A percentile compares a stretch with the other conserved stretches of the same genome.
Conservation (phyloP, 2,797 vertebrate genomes). For the Hydrophis major region DNA sequence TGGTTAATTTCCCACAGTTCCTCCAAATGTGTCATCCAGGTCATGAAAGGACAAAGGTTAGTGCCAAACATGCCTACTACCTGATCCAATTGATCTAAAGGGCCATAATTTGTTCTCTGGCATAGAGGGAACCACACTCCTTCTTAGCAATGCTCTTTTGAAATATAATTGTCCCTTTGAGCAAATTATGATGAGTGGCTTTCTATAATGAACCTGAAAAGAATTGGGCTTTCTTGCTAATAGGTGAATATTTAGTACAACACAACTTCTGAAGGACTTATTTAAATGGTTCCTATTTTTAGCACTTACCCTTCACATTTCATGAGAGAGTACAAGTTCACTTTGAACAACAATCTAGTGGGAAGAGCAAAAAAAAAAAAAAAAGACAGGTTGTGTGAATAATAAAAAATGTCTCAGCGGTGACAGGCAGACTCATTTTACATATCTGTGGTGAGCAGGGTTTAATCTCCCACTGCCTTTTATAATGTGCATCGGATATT, state of each 20-base stretch:
- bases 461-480: conserved; percentile 32
- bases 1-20: not conserved
- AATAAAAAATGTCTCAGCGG: not conserved
- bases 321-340: not conserved
- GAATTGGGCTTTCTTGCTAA: not conserved
- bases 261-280: conserved; percentile 11
- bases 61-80: too few species aligned
- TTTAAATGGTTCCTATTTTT: conserved; percentile 40
- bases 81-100: too few species aligned
- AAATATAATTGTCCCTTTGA: not conserved
- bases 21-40: too few species aligned
- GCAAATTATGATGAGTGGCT: not conserved
- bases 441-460: conserved; percentile 16
- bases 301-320: conserved; percentile 22
- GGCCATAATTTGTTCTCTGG: not conserved
- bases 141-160: not conserved
- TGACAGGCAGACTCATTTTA: conserved; percentile 29
- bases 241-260: conserved; percentile 21
- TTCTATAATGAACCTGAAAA: not conserved
- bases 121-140: not conserved
- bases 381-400: not conserved
- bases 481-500: conserved; percentile 1
- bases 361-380: conserved; percentile 7
- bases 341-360: conserved; percentile 13
- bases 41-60: not conserved